Evolutionary conservation across 2,888 invertebrate genomes (phyloP).

Genomic region (Tinea trinotella): DNA sequence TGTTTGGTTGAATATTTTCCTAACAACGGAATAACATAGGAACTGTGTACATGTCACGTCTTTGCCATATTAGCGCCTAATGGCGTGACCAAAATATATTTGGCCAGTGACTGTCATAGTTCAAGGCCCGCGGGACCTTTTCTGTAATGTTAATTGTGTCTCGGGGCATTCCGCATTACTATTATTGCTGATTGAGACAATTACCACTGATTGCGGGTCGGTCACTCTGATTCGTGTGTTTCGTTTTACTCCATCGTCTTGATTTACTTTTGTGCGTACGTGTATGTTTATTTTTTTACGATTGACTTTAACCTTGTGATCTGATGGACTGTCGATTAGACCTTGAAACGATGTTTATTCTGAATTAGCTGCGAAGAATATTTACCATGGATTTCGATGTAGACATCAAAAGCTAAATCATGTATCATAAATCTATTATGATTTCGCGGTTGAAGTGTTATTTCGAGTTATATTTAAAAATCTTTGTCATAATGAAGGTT

Average conservation of each 20-base stretch:
- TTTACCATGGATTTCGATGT: conserved; percentile 1
- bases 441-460: background rate
- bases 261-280: background rate
- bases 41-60: conserved; percentile 33
- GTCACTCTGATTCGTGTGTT: conserved; percentile 20
- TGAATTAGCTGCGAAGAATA: conserved; percentile 10
- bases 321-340: background rate
- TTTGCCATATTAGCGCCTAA: conserved; percentile 42
- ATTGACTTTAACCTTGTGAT: conserved; percentile 16
- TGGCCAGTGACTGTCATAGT: conserved; percentile 45
- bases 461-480: background rate
- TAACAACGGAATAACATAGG: conserved; percentile 1
- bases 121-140: conserved; percentile 39
- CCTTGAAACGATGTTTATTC: background rate
- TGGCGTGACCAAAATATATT: conserved; percentile 48
- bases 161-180: conserved; percentile 35
- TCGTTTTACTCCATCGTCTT: background rate
- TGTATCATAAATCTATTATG: conserved; percentile 10
- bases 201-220: conserved; percentile 50
- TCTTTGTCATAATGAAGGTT: background rate
- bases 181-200: conserved; percentile 46
- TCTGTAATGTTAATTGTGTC: conserved; percentile 52
- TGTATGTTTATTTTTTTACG: conserved; percentile 11
- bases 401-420: conserved; percentile 10
- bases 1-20: background rate